Percentiles rank a stretch among this genome's conserved stretches.
These are phyloP conservation scores for Phalacrocorax aristotelis DNA, from an alignment of 2,113 vertebrate genomes.

Conservation along the genomic window DNA sequence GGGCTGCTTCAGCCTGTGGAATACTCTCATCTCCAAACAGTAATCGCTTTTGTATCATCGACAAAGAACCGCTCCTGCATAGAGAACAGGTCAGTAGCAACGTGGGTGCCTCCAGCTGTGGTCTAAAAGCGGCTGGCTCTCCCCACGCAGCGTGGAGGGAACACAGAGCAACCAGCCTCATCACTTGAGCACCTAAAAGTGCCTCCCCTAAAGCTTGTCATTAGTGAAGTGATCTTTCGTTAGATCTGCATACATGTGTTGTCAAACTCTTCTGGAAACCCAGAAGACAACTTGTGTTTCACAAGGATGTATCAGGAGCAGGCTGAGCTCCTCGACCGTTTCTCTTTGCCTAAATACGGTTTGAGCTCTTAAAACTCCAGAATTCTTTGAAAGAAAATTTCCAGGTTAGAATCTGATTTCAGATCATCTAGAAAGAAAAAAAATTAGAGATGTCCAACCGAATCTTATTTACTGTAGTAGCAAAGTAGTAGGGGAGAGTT, in stretches of 20 bases:
- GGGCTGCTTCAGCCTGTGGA: neutral
- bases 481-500: neutral
- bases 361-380: neutral
- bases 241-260: rapidly evolving
- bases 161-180: neutral
- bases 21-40: rapidly evolving
- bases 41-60: rapidly evolving
- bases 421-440: neutral
- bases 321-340: neutral
- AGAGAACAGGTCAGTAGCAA: neutral
- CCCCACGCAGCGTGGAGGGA: rapidly evolving
- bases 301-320: neutral
- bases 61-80: neutral
- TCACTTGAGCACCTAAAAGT: neutral
- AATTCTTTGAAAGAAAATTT: neutral
- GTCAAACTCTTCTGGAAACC: neutral
- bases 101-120: neutral
- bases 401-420: neutral
- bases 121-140: neutral
- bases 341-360: neutral
- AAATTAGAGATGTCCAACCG: neutral
- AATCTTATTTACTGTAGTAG: neutral
- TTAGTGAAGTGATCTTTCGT: neutral
- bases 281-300: rapidly evolving
- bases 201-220: rapidly evolving